These are phyloP conservation scores for Drosophila malerkotliana DNA, from an alignment of 1,140 invertebrate genomes.

Conservation along the genomic window DNA sequence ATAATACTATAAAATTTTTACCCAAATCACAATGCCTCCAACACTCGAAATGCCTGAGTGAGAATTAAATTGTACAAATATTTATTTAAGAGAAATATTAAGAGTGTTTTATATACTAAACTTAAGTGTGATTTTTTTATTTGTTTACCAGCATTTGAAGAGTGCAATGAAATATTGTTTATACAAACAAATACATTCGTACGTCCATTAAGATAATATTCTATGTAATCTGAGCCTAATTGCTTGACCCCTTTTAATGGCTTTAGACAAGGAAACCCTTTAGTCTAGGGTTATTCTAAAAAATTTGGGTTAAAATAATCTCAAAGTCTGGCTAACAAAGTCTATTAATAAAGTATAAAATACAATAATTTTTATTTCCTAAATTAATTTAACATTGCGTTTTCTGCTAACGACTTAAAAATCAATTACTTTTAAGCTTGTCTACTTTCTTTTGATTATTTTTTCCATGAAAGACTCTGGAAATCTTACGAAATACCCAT, in stretches of 20 bases:
- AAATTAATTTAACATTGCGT: too few relatives aligned
- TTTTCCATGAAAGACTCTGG: neutral
- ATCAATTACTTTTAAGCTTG: neutral
- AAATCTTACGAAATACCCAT: conserved; percentile 25
- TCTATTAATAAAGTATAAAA: too few relatives aligned
- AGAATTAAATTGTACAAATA: neutral
- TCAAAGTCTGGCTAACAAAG: too few relatives aligned
- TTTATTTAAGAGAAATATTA: conserved; percentile 1
- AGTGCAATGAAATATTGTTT: neutral
- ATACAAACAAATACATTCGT: neutral
- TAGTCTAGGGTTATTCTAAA: neutral
- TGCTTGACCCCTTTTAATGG: neutral
- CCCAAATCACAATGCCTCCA: neutral
- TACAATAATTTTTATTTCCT: too few relatives aligned
- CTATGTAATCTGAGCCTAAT: neutral
- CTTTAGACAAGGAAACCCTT: neutral
- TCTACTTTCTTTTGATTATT: neutral
- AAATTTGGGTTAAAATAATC: neutral
- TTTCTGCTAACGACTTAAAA: neutral
- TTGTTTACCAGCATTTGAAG: neutral
- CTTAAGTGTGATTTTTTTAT: neutral
- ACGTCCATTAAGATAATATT: neutral
- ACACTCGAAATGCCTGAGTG: neutral
- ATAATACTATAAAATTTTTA: neutral
- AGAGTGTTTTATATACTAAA: neutral